These are phyloP conservation scores for Masnerella sp. DNA, from an alignment of 2,888 invertebrate genomes.

Conservation along the genomic window DNA sequence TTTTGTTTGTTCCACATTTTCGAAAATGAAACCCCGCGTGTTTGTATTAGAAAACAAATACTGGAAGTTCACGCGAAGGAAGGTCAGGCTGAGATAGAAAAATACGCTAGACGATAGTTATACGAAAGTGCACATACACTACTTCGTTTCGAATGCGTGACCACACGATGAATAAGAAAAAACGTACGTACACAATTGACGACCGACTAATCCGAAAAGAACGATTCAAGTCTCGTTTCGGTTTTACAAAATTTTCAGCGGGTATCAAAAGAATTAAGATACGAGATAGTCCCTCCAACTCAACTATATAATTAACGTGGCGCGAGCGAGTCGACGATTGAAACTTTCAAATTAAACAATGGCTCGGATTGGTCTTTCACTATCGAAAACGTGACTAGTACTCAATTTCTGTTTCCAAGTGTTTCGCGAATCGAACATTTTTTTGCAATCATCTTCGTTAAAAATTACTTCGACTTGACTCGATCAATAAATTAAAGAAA, in stretches of 20 bases:
- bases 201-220: constrained; percentile 7
- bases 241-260: constrained; percentile 1
- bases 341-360: constrained; percentile 5
- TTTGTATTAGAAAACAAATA: too few species aligned
- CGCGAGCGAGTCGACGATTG: constrained; percentile 27
- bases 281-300: constrained; percentile 10
- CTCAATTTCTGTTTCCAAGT: constrained; percentile 8
- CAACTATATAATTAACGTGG: constrained; percentile 12
- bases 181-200: constrained; percentile 11
- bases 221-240: too few species aligned
- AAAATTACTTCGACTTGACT: background rate
- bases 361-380: constrained; percentile 41
- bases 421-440: background rate
- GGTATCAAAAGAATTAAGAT: constrained; percentile 16
- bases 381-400: constrained; percentile 31
- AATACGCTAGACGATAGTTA: constrained; percentile 48
- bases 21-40: too few species aligned
- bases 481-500: background rate
- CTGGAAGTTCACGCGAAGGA: constrained; percentile 49
- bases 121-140: constrained; percentile 47
- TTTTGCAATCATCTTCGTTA: background rate
- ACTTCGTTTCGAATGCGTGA: too few species aligned
- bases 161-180: too few species aligned
- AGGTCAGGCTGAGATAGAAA: constrained; percentile 46
- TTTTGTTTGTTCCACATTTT: too few species aligned